These are phyloP conservation scores for Porites divaricata DNA, from an alignment of 92 coral and sea anemone species.

Conservation along the genomic window DNA sequence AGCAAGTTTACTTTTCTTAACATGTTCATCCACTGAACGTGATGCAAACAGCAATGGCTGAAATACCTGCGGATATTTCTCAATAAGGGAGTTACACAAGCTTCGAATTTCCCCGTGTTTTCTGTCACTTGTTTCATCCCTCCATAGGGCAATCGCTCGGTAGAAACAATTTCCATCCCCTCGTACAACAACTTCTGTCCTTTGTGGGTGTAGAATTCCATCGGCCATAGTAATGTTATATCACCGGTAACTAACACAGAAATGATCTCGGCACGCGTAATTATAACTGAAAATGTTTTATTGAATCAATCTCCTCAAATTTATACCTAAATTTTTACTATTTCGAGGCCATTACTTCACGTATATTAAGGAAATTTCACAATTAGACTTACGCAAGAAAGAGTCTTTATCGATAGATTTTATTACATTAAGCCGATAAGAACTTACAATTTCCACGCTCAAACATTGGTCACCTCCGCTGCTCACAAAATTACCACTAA, in stretches of 20 bases:
- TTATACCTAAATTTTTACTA: too few species aligned
- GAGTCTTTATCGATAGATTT: too few species aligned
- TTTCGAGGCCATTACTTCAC: too few species aligned
- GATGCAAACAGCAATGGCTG: conserved; percentile 26
- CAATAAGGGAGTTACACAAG: conserved; percentile 19
- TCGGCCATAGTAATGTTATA: conserved; percentile 6
- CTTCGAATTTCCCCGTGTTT: conserved; percentile 46
- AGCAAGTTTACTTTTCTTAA: conserved; percentile 19
- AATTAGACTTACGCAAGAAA: too few species aligned
- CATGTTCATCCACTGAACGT: conserved; percentile 36
- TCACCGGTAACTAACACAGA: neutral
- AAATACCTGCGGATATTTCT: conserved; percentile 36
- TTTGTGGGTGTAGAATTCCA: conserved; percentile 21
- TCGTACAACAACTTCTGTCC: conserved; percentile 35
- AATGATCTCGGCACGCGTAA: conserved; percentile 5
- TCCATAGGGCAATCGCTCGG: conserved; percentile 48
- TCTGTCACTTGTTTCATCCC: conserved; percentile 44
- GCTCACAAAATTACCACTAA: too few species aligned
- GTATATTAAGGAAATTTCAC: too few species aligned
- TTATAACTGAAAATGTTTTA: conserved; percentile 6
- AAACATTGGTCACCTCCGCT: too few species aligned
- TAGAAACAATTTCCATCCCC: conserved; percentile 58
- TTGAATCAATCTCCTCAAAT: neutral
- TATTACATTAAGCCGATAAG: too few species aligned
- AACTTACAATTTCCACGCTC: too few species aligned